Percentiles rank a stretch among this genome's conserved stretches.
Conservation (phyloP, 1,140 invertebrate species). For the Meloidogyne chitwoodi region DNA sequence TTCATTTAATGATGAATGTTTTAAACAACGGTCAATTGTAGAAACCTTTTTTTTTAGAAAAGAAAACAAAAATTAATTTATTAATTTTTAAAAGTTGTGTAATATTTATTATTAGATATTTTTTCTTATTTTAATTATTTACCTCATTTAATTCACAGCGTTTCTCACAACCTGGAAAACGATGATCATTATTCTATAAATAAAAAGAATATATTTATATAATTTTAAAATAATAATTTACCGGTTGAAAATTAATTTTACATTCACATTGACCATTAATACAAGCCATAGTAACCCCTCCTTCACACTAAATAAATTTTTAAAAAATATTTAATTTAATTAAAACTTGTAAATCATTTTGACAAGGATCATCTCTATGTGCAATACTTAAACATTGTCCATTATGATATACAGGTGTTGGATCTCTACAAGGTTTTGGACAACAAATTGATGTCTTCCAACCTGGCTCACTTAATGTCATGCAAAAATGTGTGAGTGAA, state of each 20-base stretch:
- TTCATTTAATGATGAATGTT: conserved; percentile 40
- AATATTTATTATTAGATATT: too few relatives aligned
- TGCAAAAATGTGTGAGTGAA: conserved; percentile 57
- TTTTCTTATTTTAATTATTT: neutral
- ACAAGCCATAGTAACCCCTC: conserved; percentile 56
- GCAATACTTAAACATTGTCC: conserved; percentile 59
- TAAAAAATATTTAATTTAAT: conserved; percentile 1
- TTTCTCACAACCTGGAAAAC: conserved; percentile 57
- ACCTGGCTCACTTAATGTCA: conserved; percentile 56
- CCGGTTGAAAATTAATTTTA: conserved; percentile 32
- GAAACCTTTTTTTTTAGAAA: conserved; percentile 51
- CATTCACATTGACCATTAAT: conserved; percentile 36
- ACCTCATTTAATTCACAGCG: conserved; percentile 34
- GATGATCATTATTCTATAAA: conserved; percentile 55
- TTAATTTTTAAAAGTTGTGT: neutral
- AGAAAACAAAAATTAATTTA: conserved; percentile 14
- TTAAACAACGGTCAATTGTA: conserved; percentile 49
- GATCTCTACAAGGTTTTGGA: conserved; percentile 56
- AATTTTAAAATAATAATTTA: conserved; percentile 2
- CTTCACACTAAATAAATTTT: conserved; percentile 51
- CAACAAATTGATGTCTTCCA: conserved; percentile 60
- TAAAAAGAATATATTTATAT: conserved; percentile 2
- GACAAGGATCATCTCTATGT: conserved; percentile 56
- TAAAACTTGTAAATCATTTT: conserved; percentile 50
- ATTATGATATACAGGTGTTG: conserved; percentile 57